Base-by-base conservation (phyloP, 2,888 invertebrate genomes). In the Leptinotarsa haldemani region DNA sequence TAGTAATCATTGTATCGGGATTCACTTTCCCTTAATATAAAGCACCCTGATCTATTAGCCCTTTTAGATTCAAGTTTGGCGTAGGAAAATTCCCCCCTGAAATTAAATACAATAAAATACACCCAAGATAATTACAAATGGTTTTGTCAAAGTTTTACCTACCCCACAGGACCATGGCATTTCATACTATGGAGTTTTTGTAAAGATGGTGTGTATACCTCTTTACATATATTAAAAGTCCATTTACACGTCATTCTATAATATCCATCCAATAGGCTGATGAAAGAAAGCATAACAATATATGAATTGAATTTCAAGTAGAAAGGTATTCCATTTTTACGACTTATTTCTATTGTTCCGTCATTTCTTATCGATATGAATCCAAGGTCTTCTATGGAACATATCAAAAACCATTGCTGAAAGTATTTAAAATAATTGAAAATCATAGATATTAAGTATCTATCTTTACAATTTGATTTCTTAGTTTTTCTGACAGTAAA, bases 101-200 rank as follows among this genome's bases (percentile, higher is more conserved):
- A 89, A 78, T 53, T 73, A 65, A 69, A 18, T 20, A 25, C n/a
- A 40, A 22, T 64, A 30, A 40, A 40, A 40, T 40, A 40, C 9
- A 40, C 9, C 9, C 2, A 40, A 40, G 40, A 40, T 40, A 40
- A 9, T 40, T 40, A 7, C 5, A 40, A 30, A 20, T 47, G 46
- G 48, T 7, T 2, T 53, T 7, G n/a, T 20, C n/a, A 68, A 58
- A 73, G 71, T 40, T 40, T 40, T 71, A 83, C 90, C 89, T 89
- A 95, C 95, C 96, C 95, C 69, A 97, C 93, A 69, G 97, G 97
- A 22, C 97, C 97, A 87, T 97, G 97, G 83, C 95, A 96, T 87
- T 94, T 95, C 82, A 94, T 89, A 76, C 90, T 88, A 79, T 93
- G 91, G 22, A 97, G 87, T 81, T 91, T 91, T 82, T 91, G 91